Evolutionary conservation across 2,888 invertebrate genomes (phyloP), one percentile per base, ranked within the genome.

Genomic region (Epistrophe grossulariae): DNA sequence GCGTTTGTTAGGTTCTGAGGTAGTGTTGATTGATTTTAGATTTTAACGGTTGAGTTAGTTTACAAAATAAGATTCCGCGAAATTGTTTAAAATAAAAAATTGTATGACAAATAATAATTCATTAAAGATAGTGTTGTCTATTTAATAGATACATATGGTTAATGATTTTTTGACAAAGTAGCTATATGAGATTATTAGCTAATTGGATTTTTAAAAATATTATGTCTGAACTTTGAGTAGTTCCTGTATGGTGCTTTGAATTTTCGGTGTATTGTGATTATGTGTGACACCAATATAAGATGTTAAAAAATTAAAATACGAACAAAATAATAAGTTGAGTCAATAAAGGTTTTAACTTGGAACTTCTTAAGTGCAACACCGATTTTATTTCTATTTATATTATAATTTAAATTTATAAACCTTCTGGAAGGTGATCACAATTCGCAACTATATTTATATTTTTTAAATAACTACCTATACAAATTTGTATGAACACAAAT

Each of bases 11-110:
- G 45, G 13, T 40, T 40, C 13, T 4, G 5, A 40, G 13, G 45
- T 24, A 52, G 35, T 80, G 45, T 72, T 57, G 57, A 35, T 79
- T 45, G 71, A 57, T 71, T 43, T 43, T 43, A 15, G 40, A 50
- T 77, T 40, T 50, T 2, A 31, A 15, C 8, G 13, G 38, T 38
- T 52, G 13, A 31, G 15, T 38, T 24, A 45, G 45, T 40, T 45
- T 40, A 31, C n/a, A 28, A 45, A 57, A 45, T 24, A 45, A 45
- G n/a, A 24, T 24, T 38, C 6, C 0, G 5, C 48, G 13, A 31
- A 31, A 66, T 31, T 48, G 10, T 31, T 45, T 31, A 4, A 35
- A 13, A 0, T 43, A 15, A 43, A 11, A 64, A 45, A 28, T 43
- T 5, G 4, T 43, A 15, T 11, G 38, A 38, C 38, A 15, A 43